A percentile compares a stretch with the other conserved stretches of the same genome.
Evolutionary conservation across 2,113 vertebrate species (phyloP).

Genomic region (Zapornia atra): DNA sequence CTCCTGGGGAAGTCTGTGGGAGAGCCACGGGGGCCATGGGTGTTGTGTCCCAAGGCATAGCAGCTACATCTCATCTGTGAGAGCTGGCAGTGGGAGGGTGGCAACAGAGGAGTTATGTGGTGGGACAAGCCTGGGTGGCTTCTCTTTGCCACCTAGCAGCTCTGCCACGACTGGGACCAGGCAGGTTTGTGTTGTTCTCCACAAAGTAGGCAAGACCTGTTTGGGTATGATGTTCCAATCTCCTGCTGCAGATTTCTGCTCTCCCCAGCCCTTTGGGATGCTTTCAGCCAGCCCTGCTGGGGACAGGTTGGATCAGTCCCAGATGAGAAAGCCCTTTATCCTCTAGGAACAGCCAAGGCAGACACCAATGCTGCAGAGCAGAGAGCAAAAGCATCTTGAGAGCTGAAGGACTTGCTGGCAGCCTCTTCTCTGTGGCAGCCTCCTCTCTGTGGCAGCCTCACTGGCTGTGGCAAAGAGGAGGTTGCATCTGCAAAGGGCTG

Average conservation of each 20-base stretch:
- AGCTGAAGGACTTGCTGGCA: background rate
- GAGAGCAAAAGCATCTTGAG: background rate
- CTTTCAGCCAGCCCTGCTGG: background rate
- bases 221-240: fast-evolving
- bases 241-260: background rate
- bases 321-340: background rate
- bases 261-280: background rate
- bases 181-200: background rate
- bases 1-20: background rate
- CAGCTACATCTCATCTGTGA: background rate
- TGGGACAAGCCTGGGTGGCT: background rate
- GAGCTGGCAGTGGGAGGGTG: background rate
- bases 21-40: fast-evolving
- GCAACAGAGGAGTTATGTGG: background rate
- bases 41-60: fast-evolving
- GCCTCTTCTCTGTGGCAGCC: background rate
- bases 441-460: background rate
- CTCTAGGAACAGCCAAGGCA: background rate
- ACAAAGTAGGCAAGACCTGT: background rate
- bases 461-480: background rate
- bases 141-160: background rate
- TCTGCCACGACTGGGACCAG: background rate
- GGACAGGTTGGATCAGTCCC: background rate
- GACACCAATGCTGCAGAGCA: background rate
- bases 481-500: background rate